A percentile compares a stretch with the other conserved stretches of the same genome.
phyloP scores from a whole-genome alignment of 2,888 invertebrate species.

The Leucoma salicis region DNA sequence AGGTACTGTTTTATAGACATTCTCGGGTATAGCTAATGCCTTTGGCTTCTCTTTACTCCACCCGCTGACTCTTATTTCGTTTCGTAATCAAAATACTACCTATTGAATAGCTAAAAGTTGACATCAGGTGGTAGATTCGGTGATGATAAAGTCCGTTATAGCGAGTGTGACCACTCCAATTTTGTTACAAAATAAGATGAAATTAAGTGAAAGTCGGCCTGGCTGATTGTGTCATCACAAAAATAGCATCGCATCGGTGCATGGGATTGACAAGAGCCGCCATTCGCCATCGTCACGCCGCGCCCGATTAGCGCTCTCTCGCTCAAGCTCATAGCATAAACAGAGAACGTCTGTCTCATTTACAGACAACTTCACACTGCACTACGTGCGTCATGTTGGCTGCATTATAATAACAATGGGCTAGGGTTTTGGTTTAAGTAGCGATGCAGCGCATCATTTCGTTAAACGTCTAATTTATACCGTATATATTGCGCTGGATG shows the following conservation, averaged over 20 bases:
- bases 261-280: slow-evolving; percentile 21
- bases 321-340: slow-evolving; percentile 30
- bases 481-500: slow-evolving; percentile 18
- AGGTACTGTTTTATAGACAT: no score
- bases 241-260: slow-evolving; percentile 35
- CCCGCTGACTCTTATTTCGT: no score
- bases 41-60: no score
- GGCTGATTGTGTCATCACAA: slow-evolving; percentile 41
- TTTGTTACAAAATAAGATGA: slow-evolving; percentile 26
- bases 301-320: slow-evolving; percentile 26
- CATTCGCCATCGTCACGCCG: slow-evolving; percentile 16
- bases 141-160: slow-evolving; percentile 10
- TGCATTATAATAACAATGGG: slow-evolving; percentile 80
- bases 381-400: slow-evolving; percentile 73
- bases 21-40: no score
- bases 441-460: slow-evolving; percentile 51
- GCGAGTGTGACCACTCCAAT: slow-evolving; percentile 13
- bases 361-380: slow-evolving; percentile 59
- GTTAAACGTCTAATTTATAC: neutral
- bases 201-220: slow-evolving; percentile 47
- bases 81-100: no score
- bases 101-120: no score
- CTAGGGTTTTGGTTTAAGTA: slow-evolving; percentile 38
- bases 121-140: no score
- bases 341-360: slow-evolving; percentile 41